Evolutionary conservation across 2,113 vertebrate genomes (phyloP).

Genomic region (Osmerus eperlanus): DNA sequence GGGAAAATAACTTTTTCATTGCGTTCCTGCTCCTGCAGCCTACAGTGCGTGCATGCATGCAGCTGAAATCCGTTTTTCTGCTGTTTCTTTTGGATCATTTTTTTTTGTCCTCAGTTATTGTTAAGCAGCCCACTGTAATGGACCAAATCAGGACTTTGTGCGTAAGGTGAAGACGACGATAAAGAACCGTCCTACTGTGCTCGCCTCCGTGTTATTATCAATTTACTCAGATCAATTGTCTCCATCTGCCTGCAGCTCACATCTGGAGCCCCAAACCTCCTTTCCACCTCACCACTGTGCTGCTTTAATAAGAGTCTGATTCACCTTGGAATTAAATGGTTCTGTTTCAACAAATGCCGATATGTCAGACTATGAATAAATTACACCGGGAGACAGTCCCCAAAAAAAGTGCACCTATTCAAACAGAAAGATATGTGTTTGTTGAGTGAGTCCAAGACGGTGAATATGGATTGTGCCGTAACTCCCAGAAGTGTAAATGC

Average conservation of each 20-base stretch:
- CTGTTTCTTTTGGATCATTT: not conserved
- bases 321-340: not conserved
- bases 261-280: not conserved
- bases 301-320: not conserved
- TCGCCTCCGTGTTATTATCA: not conserved
- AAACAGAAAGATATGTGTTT: not conserved
- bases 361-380: conserved; percentile 15
- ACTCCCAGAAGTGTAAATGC: not conserved
- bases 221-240: conserved; percentile 7
- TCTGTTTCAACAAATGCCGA: conserved; percentile 16
- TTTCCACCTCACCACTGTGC: not conserved
- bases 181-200: conserved; percentile 3
- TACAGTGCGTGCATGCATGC: no score
- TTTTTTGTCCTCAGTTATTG: not conserved
- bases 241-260: not conserved
- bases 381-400: not conserved
- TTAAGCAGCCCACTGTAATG: not conserved
- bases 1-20: no score
- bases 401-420: not conserved
- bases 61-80: not conserved
- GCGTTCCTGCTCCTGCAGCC: no score
- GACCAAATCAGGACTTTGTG: not conserved
- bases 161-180: conserved; percentile 3
- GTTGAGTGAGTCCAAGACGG: not conserved
- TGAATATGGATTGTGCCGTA: not conserved